Evolutionary conservation across 2,888 invertebrate genomes (phyloP).

Genomic region (Oxytorus armatus): DNA sequence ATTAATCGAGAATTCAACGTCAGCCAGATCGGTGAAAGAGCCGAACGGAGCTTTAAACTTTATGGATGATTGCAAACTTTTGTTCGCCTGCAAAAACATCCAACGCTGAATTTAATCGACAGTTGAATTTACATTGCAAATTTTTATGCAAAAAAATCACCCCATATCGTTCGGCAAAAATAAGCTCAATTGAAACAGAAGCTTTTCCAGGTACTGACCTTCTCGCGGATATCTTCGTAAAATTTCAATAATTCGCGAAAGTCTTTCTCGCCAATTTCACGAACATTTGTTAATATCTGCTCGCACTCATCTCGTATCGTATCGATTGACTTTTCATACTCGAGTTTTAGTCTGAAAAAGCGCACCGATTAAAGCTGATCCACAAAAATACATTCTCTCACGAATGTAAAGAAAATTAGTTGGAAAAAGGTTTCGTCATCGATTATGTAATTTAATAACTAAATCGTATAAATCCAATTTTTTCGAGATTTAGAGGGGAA

Average conservation of each 20-base stretch:
- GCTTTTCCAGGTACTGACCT: constrained; percentile 62
- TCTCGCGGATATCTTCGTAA: constrained; percentile 55
- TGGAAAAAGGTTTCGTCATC: not conserved
- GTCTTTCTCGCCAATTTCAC: constrained; percentile 65
- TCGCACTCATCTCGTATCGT: constrained; percentile 64
- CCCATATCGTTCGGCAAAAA: not conserved
- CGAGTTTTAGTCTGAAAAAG: constrained; percentile 54
- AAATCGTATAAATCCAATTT: not conserved
- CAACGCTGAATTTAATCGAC: not conserved
- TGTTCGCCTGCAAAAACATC: no score
- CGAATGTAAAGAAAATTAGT: not conserved
- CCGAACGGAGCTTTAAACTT: constrained; percentile 41
- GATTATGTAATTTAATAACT: not conserved
- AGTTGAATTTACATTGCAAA: constrained; percentile 49
- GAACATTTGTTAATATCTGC: constrained; percentile 60
- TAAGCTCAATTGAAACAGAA: not conserved
- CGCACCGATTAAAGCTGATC: not conserved
- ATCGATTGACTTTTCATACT: constrained; percentile 31
- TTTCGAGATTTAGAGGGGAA: not conserved
- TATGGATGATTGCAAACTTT: constrained; percentile 15
- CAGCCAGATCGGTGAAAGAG: constrained; percentile 3
- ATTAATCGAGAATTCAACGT: constrained; percentile 53
- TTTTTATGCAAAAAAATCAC: constrained; percentile 6
- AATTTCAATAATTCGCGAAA: constrained; percentile 66
- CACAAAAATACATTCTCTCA: not conserved